phyloP scores from a whole-genome alignment of 1,140 invertebrate species.

The Melipona quadrifasciata region DNA sequence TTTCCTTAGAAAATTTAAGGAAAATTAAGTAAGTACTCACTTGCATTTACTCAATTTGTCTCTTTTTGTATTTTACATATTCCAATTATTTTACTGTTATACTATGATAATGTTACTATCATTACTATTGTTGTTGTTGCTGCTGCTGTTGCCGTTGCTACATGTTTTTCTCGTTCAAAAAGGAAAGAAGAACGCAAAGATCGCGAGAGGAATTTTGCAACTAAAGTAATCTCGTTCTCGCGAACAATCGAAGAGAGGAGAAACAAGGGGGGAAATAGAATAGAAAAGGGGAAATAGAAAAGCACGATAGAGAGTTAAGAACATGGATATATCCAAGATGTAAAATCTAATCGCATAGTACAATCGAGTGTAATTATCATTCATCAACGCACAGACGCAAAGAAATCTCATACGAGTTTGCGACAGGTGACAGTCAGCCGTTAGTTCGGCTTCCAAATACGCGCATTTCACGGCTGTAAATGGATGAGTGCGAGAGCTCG shows the following conservation, averaged over 20 bases:
- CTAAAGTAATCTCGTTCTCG: background rate
- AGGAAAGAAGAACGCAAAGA: background rate
- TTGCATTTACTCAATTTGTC: too few species aligned
- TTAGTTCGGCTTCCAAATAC: slow-evolving; percentile 38
- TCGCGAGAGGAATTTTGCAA: background rate
- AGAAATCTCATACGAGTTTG: background rate
- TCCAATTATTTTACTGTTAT: too few species aligned
- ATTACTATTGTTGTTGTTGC: too few species aligned
- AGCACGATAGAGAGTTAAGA: background rate
- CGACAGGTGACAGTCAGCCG: slow-evolving; percentile 1
- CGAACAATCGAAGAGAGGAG: background rate
- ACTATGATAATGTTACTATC: too few species aligned
- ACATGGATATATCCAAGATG: background rate
- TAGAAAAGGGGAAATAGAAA: too few species aligned
- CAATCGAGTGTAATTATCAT: background rate
- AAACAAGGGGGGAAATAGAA: too few species aligned
- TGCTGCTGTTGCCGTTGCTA: too few species aligned
- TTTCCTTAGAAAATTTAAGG: too few species aligned
- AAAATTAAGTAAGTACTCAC: too few species aligned
- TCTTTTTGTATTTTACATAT: too few species aligned
- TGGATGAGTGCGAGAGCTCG: background rate
- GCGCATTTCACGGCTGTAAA: slow-evolving; percentile 1
- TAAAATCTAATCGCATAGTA: background rate
- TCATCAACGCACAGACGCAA: background rate
- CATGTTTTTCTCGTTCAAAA: background rate